Percentiles rank a stretch among this genome's conserved stretches.
phyloP scores from a whole-genome alignment of 2,113 vertebrate genomes.

The Halichoerus grypus region DNA sequence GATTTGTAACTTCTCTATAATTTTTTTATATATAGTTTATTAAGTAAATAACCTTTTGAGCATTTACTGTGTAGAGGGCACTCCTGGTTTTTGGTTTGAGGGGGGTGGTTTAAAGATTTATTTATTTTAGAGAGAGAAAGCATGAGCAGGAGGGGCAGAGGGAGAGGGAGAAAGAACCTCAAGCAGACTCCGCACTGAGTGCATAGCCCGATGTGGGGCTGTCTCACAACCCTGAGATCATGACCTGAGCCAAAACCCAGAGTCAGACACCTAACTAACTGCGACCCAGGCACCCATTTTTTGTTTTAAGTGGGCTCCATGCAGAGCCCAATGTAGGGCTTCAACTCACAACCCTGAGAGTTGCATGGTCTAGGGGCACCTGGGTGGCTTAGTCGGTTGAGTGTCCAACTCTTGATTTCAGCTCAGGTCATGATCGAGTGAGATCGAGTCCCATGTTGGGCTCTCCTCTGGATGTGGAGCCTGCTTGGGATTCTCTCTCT shows the following conservation, averaged over 20 bases:
- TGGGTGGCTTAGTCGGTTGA: background rate
- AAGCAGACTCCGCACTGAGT: too few relatives aligned
- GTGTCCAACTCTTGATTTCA: background rate
- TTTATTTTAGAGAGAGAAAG: too few relatives aligned
- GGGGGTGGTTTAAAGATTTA: too few relatives aligned
- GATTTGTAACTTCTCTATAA: background rate
- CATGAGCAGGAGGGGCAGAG: too few relatives aligned
- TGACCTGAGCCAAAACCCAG: too few relatives aligned
- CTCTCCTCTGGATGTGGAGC: background rate
- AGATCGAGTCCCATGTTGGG: background rate
- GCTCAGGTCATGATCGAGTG: background rate
- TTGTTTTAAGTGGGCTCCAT: background rate
- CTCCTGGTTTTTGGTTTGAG: background rate
- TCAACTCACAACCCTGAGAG: background rate
- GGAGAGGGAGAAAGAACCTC: too few relatives aligned
- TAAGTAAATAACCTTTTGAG: background rate
- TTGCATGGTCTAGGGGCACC: background rate
- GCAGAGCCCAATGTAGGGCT: background rate
- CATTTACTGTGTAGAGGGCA: background rate
- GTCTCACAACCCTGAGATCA: too few relatives aligned
- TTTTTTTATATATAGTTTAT: background rate
- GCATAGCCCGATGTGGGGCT: too few relatives aligned
- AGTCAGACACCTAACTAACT: too few relatives aligned
- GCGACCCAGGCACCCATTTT: background rate
- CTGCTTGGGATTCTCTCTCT: background rate